phyloP scores from a whole-genome alignment of 1,140 invertebrate species.

The Zeugodacus cucurbitae region DNA sequence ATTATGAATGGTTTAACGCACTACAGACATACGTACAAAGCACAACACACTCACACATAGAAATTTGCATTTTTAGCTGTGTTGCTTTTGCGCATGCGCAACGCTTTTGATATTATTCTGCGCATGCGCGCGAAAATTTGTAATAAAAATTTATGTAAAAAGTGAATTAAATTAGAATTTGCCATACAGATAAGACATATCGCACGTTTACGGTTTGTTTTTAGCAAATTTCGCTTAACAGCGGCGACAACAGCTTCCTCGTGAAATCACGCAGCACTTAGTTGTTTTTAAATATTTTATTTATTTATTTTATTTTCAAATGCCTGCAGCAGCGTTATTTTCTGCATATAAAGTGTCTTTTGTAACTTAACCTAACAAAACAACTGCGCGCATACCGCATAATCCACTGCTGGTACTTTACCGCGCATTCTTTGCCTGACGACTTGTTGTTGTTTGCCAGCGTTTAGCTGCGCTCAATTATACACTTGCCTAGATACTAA shows the following conservation, averaged over 20 bases:
- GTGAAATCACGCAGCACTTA: not conserved
- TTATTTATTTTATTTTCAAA: not conserved
- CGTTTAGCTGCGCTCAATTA: not conserved
- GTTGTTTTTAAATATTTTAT: not conserved
- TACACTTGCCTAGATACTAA: not conserved
- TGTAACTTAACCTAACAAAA: not conserved
- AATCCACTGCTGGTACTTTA: not conserved
- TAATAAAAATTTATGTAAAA: not conserved
- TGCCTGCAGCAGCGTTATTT: not conserved
- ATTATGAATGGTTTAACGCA: constrained; percentile 46
- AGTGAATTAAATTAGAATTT: not conserved
- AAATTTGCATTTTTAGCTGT: not conserved
- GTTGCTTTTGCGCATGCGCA: not conserved
- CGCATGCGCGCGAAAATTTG: not conserved
- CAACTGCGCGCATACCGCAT: not conserved
- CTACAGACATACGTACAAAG: not conserved
- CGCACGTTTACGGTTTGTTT: not conserved
- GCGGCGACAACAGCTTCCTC: not conserved
- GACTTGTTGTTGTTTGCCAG: not conserved
- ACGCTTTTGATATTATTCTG: not conserved
- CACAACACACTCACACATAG: not conserved
- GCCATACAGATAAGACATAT: not conserved
- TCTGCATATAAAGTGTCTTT: not conserved
- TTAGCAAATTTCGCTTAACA: not conserved
- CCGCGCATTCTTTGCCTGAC: not conserved